Conservation (phyloP, 2,113 vertebrate species). For the Crotalus helleri region DNA sequence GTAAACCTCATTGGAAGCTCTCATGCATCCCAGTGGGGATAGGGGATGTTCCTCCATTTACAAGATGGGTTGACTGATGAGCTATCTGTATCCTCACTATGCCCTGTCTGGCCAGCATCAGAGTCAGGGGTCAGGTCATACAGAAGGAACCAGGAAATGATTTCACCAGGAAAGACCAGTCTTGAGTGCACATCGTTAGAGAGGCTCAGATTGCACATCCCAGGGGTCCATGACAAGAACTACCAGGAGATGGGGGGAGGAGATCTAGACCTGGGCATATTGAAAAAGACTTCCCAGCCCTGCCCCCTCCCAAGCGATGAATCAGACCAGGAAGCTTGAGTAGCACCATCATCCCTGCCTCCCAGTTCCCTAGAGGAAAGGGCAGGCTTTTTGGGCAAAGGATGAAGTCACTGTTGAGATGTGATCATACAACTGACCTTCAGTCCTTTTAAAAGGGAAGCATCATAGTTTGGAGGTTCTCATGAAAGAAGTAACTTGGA, state of each 20-base stretch:
- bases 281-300: neutral
- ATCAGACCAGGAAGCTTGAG: neutral
- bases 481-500: neutral
- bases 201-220: slow-evolving; percentile 3
- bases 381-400: neutral
- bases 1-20: neutral
- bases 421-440: slow-evolving; percentile 14
- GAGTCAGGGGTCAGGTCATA: neutral
- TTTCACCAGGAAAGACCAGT: slow-evolving; percentile 12
- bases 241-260: neutral
- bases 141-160: slow-evolving; percentile 6
- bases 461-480: neutral
- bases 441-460: neutral
- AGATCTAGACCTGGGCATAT: neutral
- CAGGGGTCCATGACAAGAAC: neutral
- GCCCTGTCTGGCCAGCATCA: neutral
- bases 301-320: neutral
- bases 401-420: slow-evolving; percentile 26
- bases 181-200: neutral
- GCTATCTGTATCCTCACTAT: neutral
- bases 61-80: neutral
- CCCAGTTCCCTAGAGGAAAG: neutral
- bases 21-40: neutral
- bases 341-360: neutral
- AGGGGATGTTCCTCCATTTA: neutral